A percentile compares a stretch with the other conserved stretches of the same genome.
Conservation (phyloP, 2,888 invertebrate species). For the Heteropelma amictum region DNA sequence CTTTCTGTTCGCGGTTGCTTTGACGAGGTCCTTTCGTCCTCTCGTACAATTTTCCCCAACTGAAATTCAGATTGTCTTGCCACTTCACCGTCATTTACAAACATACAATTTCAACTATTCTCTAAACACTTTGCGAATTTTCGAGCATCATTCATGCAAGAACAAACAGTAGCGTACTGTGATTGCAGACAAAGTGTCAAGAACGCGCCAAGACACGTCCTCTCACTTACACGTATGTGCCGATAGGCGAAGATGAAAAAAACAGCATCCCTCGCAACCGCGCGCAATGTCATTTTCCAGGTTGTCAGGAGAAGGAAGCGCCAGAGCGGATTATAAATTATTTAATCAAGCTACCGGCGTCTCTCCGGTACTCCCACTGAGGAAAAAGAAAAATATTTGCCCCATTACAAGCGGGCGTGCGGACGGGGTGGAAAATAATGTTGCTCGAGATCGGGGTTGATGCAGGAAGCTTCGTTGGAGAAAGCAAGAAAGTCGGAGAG, state of each 20-base stretch:
- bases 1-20: constrained; percentile 72
- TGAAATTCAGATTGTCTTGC: constrained; percentile 1
- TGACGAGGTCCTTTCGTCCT: constrained; percentile 61
- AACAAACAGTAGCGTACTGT: constrained; percentile 36
- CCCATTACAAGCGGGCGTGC: constrained; percentile 68
- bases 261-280: neutral
- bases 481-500: constrained; percentile 38
- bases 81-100: neutral
- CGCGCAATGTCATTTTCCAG: constrained; percentile 68
- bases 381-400: constrained; percentile 75
- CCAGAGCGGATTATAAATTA: constrained; percentile 73
- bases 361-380: constrained; percentile 44
- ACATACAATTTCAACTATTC: constrained; percentile 46
- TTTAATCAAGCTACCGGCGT: constrained; percentile 72
- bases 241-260: constrained; percentile 14
- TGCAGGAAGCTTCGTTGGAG: constrained; percentile 18
- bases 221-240: neutral
- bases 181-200: constrained; percentile 65
- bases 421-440: constrained; percentile 42
- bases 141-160: neutral
- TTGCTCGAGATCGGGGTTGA: constrained; percentile 24
- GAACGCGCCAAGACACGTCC: constrained; percentile 59
- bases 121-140: constrained; percentile 26
- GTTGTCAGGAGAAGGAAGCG: constrained; percentile 27
- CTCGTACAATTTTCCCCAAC: neutral